Conservation (phyloP, 2,797 vertebrate genomes). For the Capromys pilorides region DNA sequence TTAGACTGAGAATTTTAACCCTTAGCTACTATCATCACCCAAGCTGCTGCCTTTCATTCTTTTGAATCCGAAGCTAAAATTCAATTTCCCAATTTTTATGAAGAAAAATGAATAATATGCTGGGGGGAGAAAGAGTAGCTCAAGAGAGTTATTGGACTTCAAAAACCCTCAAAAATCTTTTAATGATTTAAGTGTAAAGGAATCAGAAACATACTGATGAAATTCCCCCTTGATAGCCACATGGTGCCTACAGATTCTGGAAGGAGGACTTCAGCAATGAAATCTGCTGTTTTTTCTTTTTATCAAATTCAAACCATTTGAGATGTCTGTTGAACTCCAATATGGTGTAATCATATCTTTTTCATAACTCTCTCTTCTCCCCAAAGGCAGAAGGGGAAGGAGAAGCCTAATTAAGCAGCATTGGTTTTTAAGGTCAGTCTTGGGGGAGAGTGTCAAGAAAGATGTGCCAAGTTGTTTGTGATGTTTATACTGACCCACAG, state of each 20-base stretch:
- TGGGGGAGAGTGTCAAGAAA: background rate
- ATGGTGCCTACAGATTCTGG: conserved; percentile 64
- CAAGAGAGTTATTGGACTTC: conserved; percentile 75
- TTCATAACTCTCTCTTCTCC: conserved; percentile 66
- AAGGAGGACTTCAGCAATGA: conserved; percentile 61
- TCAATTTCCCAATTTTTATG: conserved; percentile 76
- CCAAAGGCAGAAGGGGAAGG: conserved; percentile 62
- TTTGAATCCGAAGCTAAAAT: conserved; percentile 70
- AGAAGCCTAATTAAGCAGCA: conserved; percentile 70
- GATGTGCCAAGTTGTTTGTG: background rate
- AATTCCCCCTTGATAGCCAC: conserved; percentile 72
- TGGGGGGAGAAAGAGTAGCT: conserved; percentile 45
- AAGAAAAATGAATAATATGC: conserved; percentile 75
- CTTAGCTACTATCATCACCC: conserved; percentile 1
- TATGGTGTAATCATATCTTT: conserved; percentile 65
- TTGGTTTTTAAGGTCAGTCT: conserved; percentile 74
- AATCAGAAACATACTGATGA: conserved; percentile 72
- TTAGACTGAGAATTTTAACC: conserved; percentile 46
- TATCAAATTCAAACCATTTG: conserved; percentile 70
- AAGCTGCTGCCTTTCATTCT: conserved; percentile 22
- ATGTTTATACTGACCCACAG: conserved; percentile 70
- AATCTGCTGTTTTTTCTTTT: conserved; percentile 56
- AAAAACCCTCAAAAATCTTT: conserved; percentile 78
- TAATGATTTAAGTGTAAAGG: conserved; percentile 80
- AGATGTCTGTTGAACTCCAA: conserved; percentile 71